phyloP scores from a whole-genome alignment of 2,888 invertebrate genomes.

The Amiota mariae region DNA sequence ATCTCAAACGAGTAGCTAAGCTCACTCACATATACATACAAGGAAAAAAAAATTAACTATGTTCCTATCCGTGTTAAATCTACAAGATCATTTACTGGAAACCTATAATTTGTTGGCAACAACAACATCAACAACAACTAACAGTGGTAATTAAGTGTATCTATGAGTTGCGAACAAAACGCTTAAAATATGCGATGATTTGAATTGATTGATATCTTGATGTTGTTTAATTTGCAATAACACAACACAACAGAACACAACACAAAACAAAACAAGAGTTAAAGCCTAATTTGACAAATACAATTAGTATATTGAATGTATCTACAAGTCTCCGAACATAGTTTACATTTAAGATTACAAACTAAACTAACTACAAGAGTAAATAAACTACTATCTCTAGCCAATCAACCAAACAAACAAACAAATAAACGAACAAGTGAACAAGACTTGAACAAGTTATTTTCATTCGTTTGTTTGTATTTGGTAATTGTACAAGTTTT shows the following conservation, averaged over 20 bases:
- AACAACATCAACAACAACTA: not conserved
- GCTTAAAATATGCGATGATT: slow-evolving; percentile 7
- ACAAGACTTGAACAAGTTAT: slow-evolving; percentile 1
- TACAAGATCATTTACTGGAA: slow-evolving; percentile 66
- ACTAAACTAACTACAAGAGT: not conserved
- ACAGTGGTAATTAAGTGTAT: slow-evolving; percentile 15
- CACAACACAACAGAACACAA: not conserved
- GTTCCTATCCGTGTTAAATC: slow-evolving; percentile 64
- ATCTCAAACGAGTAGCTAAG: no score
- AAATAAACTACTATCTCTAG: not conserved
- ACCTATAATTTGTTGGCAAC: slow-evolving; percentile 59
- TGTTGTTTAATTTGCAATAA: no score
- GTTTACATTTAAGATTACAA: slow-evolving; percentile 13
- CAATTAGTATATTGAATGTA: slow-evolving; percentile 1
- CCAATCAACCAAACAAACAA: not conserved
- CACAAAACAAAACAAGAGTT: not conserved
- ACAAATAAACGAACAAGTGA: no score
- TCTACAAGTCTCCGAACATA: not conserved
- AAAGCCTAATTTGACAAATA: slow-evolving; percentile 14
- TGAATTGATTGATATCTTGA: no score
- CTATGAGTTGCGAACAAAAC: not conserved
- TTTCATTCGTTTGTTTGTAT: slow-evolving; percentile 5
- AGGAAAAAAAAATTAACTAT: slow-evolving; percentile 9
- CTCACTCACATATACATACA: no score
- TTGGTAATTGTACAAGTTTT: slow-evolving; percentile 7